Conservation (phyloP, 2,113 vertebrate species). For the Phrynosoma blainvillii region DNA sequence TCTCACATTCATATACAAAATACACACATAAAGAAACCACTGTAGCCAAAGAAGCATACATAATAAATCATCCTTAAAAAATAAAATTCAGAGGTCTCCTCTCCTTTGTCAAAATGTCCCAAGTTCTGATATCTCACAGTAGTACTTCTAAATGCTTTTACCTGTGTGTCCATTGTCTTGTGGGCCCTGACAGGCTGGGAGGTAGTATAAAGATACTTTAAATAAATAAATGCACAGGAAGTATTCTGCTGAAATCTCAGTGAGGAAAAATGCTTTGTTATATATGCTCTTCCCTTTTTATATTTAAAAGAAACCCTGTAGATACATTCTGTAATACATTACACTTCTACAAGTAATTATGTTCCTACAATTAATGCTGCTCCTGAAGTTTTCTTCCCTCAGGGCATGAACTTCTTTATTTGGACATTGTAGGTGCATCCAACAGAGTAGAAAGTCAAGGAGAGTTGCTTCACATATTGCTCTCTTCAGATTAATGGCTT, state of each 20-base stretch:
- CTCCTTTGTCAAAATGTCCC: neutral
- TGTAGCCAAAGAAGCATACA: neutral
- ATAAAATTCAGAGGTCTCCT: no score
- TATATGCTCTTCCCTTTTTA: no score
- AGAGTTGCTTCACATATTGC: neutral
- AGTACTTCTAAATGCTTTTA: no score
- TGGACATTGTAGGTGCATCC: neutral
- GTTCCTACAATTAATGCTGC: neutral
- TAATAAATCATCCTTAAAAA: neutral
- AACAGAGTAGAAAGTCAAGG: neutral
- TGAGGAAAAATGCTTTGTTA: no score
- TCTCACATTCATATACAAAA: neutral
- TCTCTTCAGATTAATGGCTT: neutral
- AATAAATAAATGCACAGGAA: no score
- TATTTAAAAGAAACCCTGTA: no score
- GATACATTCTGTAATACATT: neutral
- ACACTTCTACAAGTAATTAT: neutral
- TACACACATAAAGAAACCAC: neutral
- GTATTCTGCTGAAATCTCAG: no score
- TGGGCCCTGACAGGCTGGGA: no score
- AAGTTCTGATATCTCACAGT: neutral
- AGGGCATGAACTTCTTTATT: neutral
- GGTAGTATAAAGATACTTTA: no score
- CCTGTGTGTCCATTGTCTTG: no score
- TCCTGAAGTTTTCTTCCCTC: neutral